These are phyloP conservation scores for Tetraneura akinire DNA, from an alignment of 1,140 invertebrate genomes.

Conservation along the genomic window DNA sequence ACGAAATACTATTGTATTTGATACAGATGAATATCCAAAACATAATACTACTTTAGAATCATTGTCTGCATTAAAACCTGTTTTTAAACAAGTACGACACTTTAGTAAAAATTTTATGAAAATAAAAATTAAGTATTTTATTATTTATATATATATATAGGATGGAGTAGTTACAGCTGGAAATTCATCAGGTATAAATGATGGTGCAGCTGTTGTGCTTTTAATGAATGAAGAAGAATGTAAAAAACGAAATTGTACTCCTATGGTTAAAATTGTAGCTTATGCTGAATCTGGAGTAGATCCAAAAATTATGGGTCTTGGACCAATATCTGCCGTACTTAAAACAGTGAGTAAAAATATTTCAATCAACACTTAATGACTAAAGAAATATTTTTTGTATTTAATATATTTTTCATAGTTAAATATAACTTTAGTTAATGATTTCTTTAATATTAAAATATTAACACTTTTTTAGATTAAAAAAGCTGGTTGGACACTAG, in stretches of 20 bases:
- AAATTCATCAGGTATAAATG: slow-evolving; percentile 82
- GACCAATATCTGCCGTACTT: slow-evolving; percentile 71
- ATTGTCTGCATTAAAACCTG: slow-evolving; percentile 67
- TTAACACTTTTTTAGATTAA: slow-evolving; percentile 63
- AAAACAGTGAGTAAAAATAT: slow-evolving; percentile 63
- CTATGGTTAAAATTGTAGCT: slow-evolving; percentile 70
- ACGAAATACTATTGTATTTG: slow-evolving; percentile 61
- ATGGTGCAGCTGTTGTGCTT: slow-evolving; percentile 81
- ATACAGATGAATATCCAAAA: slow-evolving; percentile 71
- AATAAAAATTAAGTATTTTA: too few relatives aligned
- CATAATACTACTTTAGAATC: slow-evolving; percentile 64
- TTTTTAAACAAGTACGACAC: slow-evolving; percentile 65
- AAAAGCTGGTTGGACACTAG: slow-evolving; percentile 77
- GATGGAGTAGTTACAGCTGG: slow-evolving; percentile 76
- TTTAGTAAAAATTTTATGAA: slow-evolving; percentile 1
- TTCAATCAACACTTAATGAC: neutral
- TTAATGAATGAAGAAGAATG: slow-evolving; percentile 68
- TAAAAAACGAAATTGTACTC: slow-evolving; percentile 60
- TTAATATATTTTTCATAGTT: too few relatives aligned
- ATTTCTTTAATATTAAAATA: neutral
- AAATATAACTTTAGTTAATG: too few relatives aligned
- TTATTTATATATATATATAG: too few relatives aligned
- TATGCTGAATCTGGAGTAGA: slow-evolving; percentile 71
- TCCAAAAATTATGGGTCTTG: slow-evolving; percentile 75
- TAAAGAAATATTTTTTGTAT: too few relatives aligned